Base-by-base conservation (phyloP, 2,888 invertebrate genomes). In the Baccha elongata region DNA sequence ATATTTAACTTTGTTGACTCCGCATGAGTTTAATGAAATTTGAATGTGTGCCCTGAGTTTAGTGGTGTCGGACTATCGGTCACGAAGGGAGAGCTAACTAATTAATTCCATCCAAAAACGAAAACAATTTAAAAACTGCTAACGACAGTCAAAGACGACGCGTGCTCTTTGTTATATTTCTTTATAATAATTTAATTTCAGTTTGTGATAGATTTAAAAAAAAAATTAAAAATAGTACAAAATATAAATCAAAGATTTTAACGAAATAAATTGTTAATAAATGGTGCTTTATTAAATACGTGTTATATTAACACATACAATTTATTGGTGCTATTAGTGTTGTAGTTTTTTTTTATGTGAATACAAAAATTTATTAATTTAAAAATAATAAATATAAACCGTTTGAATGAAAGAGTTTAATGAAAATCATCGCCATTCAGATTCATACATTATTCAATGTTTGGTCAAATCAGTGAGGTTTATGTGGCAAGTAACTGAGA, bases 401-500 rank as follows among this genome's bases (percentile, higher is more conserved):
- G 58, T 23, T 55, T 75, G 73, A 85, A 85, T 85, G 83, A 80
- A 85, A 84, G 85, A 83, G 74, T 75, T 83, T 21, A 79, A 85
- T 81, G 81, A 85, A 64, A 86, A 86, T 60, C 60, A 60, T 13
- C 55, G 37, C 37, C 60, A 60, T 74, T 76, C 88, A 13, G 85
- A 88, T 6, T 88, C 89, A 44, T 88, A 88, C 86, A 87, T 89
- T 81, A 86, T 89, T 88, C 90, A 88, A 89, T 90, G 90, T 85
- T 86, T 90, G 65, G 85, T 89, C 84, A 88, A 87, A 86, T 88
- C 89, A 32, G 89, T 89, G 73, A 88, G 88, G 85, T 89, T 89
- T 87, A 89, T 90, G 90, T 90, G 90, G 90, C 89, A 90, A 87
- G 88, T 91, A 86, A 89, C 89, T 74, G 89, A 89, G 85, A 88